These are phyloP conservation scores for Acanthosepion esculentum DNA, from an alignment of 2,888 invertebrate genomes.

Conservation along the genomic window DNA sequence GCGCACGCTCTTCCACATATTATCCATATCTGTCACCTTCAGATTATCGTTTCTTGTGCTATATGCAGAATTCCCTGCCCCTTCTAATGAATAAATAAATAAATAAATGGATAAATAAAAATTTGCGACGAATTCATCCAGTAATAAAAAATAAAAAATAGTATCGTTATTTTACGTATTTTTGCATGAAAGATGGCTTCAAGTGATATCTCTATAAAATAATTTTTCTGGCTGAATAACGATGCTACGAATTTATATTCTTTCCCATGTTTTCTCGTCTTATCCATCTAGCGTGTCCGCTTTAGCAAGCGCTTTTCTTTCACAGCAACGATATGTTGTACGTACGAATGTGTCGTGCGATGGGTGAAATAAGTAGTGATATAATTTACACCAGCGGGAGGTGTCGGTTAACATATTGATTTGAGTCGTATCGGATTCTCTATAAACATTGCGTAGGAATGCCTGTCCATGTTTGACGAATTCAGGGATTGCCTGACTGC, in stretches of 20 bases:
- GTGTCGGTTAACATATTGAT: not conserved
- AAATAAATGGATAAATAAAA: too few species aligned
- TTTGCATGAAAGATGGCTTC: too few species aligned
- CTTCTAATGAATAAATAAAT: too few species aligned
- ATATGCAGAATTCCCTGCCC: too few species aligned
- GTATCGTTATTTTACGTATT: too few species aligned
- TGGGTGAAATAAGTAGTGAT: not conserved
- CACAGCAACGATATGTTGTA: not conserved
- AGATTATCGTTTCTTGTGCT: too few species aligned
- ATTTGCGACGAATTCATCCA: too few species aligned
- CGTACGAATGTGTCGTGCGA: not conserved
- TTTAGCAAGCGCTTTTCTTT: not conserved
- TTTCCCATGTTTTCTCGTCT: not conserved
- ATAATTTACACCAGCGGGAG: not conserved
- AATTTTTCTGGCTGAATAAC: not conserved
- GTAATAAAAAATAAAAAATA: too few species aligned
- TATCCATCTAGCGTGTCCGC: not conserved
- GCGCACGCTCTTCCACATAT: too few species aligned
- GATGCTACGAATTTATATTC: not conserved
- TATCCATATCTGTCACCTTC: too few species aligned
- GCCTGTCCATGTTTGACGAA: not conserved
- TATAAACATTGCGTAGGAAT: not conserved
- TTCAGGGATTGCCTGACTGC: not conserved
- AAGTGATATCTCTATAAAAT: too few species aligned
- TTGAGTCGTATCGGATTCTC: not conserved